Base-by-base conservation (phyloP, 2,888 invertebrate species). In the Cylloceria caligata region DNA sequence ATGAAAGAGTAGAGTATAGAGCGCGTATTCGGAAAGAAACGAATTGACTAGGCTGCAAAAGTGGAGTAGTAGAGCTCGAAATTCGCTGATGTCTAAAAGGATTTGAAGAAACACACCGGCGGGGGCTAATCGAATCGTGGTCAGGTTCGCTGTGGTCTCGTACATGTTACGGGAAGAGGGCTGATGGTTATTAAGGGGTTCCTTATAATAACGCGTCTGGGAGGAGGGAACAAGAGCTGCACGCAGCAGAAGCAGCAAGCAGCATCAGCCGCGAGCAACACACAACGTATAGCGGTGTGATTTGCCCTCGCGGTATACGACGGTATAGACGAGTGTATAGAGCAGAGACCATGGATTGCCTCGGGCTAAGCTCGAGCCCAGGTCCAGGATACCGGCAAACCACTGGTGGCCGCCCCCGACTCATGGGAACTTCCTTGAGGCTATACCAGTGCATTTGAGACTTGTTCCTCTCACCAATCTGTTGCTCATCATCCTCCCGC, bases 341-440 rank as follows among this genome's bases (percentile, higher is more conserved):
- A 42, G 67, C 42, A 57, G 69, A 69, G 74, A 52, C 79, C 30
- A 49, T 45, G 67, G 36, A 71, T 76, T 81, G 84, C 85, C 88
- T 88, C 49, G 65, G 82, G 82, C 82, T 9, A 19, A 68, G 60
- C 60, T 75, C 57, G 69, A 67, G 49, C 62, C 67, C 79, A 60
- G 71, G 65, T 75, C 64, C 67, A 75, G 82, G 71, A 82, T 75
- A 75, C 75, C 71, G 67, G 85, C 85, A 82, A 84, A 77, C 83
- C 85, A 85, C 81, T 84, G 79, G 80, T 82, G 83, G 86, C 88
- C 90, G 88, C 90, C 90, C 90, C 89, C 90, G 85, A 89, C 88
- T 89, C 90, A 90, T 90, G 90, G 89, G 91, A 90, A 90, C 88
- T 81, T 88, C 89, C 90, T 88, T 82, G 76, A 82, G 91, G 89